Percentiles rank a stretch among this genome's conserved stretches.
Evolutionary conservation across 2,113 vertebrate species (phyloP).

Genomic region (Synodontis membranacea): DNA sequence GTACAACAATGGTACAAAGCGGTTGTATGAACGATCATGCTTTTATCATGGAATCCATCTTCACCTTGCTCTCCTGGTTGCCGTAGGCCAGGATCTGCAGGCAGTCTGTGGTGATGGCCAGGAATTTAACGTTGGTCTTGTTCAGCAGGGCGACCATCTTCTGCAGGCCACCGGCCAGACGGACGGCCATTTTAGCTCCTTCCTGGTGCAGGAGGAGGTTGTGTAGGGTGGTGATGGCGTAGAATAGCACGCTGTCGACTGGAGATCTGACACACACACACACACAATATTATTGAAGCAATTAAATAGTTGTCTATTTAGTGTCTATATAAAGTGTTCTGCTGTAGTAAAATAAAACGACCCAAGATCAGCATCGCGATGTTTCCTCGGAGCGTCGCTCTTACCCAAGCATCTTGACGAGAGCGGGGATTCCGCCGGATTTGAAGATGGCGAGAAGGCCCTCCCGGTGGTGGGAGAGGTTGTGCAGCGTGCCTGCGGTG

Average conservation of each 20-base stretch:
- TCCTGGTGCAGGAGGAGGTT: slow-evolving; percentile 97
- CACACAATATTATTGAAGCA: not conserved
- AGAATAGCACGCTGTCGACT: slow-evolving; percentile 96
- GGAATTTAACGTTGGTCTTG: slow-evolving; percentile 98
- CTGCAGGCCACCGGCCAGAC: slow-evolving; percentile 93
- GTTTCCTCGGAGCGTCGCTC: slow-evolving; percentile 47
- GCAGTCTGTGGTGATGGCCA: slow-evolving; percentile 98
- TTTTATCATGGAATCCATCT: not conserved
- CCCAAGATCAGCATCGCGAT: not conserved
- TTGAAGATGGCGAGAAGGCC: slow-evolving; percentile 97
- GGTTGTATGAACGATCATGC: not conserved
- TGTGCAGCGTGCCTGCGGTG: slow-evolving; percentile 95
- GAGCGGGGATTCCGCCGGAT: slow-evolving; percentile 94
- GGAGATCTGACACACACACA: slow-evolving; percentile 77
- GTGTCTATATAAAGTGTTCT: too few relatives aligned
- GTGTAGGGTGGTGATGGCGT: slow-evolving; percentile 97
- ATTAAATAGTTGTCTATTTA: not conserved
- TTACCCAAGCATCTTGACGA: slow-evolving; percentile 98
- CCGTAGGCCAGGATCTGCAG: slow-evolving; percentile 98
- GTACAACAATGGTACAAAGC: not conserved
- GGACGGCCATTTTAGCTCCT: slow-evolving; percentile 98
- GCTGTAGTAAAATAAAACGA: too few relatives aligned
- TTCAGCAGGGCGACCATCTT: slow-evolving; percentile 98
- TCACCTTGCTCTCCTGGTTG: slow-evolving; percentile 98
- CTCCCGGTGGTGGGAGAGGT: slow-evolving; percentile 96